Conservation (phyloP, 1,140 invertebrate genomes). For the Drosophila watanabei region DNA sequence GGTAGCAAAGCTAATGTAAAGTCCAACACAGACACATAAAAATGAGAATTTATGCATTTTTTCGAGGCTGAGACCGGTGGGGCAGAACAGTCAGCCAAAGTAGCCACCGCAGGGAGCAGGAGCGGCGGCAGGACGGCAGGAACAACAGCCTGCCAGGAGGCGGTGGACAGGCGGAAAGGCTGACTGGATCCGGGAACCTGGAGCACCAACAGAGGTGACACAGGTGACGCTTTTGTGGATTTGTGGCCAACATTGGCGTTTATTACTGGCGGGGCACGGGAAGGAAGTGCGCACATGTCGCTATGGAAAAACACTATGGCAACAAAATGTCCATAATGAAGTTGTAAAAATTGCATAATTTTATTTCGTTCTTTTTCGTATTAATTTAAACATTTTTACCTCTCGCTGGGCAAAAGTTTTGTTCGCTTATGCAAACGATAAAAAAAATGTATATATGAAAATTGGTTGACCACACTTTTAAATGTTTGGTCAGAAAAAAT, state of each 20-base stretch:
- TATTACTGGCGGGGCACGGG: constrained; percentile 38
- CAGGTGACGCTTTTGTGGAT: constrained; percentile 76
- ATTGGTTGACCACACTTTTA: constrained; percentile 58
- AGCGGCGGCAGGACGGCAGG: constrained; percentile 16
- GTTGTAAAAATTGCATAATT: constrained; percentile 78
- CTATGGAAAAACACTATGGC: constrained; percentile 30
- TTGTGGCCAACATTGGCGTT: constrained; percentile 66
- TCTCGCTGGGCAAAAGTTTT: constrained; percentile 33
- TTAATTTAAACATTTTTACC: constrained; percentile 57
- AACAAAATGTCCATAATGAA: constrained; percentile 73
- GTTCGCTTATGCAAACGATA: constrained; percentile 48
- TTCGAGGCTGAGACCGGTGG: constrained; percentile 37
- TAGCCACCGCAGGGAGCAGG: constrained; percentile 56
- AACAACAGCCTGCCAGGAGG: constrained; percentile 19
- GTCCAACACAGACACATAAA: constrained; percentile 81
- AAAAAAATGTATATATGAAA: not conserved
- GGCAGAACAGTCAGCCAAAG: constrained; percentile 44
- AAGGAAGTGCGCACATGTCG: constrained; percentile 66
- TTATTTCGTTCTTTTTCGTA: constrained; percentile 66
- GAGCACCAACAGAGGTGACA: constrained; percentile 59
- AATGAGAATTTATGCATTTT: constrained; percentile 80
- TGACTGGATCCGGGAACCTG: constrained; percentile 6
- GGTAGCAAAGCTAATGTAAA: constrained; percentile 71
- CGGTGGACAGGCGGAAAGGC: not conserved
- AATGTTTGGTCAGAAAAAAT: constrained; percentile 57